A percentile compares a stretch with the other conserved stretches of the same genome.
Conservation (phyloP, 2,113 vertebrate genomes). For the Sturnus vulgaris region DNA sequence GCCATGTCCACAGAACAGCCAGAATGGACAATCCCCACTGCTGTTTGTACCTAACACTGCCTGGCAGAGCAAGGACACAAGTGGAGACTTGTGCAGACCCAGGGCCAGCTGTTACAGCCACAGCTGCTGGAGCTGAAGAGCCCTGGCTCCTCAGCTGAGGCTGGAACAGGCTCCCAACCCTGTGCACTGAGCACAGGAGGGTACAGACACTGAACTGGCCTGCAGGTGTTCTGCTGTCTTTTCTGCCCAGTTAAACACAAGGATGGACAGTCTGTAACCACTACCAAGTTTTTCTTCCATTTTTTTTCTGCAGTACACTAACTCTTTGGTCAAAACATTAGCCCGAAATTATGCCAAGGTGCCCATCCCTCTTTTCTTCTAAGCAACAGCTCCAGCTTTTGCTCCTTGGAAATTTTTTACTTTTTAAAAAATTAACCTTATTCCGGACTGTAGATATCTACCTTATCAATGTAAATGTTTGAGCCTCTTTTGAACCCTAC, state of each 20-base stretch:
- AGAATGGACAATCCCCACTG: background rate
- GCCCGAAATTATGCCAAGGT: background rate
- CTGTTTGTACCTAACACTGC: background rate
- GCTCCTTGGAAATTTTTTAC: background rate
- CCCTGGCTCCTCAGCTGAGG: background rate
- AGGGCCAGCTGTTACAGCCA: background rate
- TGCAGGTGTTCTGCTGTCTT: accelerated
- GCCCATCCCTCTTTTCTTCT: background rate
- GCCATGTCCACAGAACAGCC: background rate
- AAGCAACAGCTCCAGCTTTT: background rate
- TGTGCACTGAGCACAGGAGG: background rate
- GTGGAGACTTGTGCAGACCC: background rate
- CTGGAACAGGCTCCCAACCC: background rate
- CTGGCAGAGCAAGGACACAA: background rate
- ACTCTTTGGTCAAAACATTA: background rate
- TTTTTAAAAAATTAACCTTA: background rate
- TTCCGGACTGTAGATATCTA: background rate
- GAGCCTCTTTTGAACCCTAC: background rate
- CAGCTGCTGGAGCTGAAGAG: background rate
- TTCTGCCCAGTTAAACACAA: background rate
- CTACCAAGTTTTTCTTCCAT: background rate
- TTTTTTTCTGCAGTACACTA: background rate
- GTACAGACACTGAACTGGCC: background rate
- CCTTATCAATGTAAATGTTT: background rate
- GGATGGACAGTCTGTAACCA: background rate